phyloP scores from a whole-genome alignment of 1,140 invertebrate genomes.

The Pteromalus puparum region DNA sequence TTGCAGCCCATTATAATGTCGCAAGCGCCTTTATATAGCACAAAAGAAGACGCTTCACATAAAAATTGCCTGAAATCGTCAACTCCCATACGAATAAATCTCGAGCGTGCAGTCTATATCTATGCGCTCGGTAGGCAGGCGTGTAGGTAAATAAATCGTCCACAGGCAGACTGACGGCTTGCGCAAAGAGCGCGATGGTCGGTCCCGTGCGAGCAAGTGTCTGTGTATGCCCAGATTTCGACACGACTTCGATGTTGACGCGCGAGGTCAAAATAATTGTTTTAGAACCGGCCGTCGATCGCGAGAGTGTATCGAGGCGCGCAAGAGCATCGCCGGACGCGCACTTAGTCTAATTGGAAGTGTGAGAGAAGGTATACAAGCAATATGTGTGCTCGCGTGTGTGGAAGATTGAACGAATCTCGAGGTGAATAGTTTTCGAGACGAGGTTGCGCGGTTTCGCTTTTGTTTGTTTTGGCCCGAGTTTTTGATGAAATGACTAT shows the following conservation, averaged over 20 bases:
- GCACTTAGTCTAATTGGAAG: background rate
- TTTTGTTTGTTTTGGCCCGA: no score
- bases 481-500: no score
- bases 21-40: background rate
- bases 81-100: background rate
- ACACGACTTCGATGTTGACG: background rate
- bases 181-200: background rate
- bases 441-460: no score
- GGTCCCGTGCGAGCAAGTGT: background rate
- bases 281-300: background rate
- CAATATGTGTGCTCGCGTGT: no score
- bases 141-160: background rate
- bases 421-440: no score
- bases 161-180: background rate
- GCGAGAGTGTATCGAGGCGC: background rate
- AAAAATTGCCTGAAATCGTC: background rate
- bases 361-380: no score
- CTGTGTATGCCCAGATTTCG: background rate
- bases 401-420: no score
- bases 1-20: background rate
- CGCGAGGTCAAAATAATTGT: conserved; percentile 28
- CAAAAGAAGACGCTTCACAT: background rate
- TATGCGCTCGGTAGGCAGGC: background rate
- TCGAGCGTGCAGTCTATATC: background rate
- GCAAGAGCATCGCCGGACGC: background rate